Base-by-base conservation (phyloP, 2,888 invertebrate genomes). In the Beris morrisii region DNA sequence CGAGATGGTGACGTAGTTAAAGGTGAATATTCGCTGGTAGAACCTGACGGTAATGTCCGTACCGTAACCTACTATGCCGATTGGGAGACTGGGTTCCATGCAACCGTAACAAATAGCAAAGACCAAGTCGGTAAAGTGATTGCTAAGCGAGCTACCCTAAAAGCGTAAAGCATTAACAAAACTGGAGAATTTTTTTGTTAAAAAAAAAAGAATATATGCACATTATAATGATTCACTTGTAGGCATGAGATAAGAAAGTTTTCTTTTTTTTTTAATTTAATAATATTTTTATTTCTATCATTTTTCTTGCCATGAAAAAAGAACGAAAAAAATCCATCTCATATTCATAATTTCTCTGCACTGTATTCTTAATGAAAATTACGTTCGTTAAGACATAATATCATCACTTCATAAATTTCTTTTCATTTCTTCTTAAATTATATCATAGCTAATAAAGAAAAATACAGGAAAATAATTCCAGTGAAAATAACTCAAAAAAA, bases 81-180 rank as follows among this genome's bases (percentile, higher is more conserved):
- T 78, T 90, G 89, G 89, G 86, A 89, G 79, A 89, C 87, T 73
- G 90, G 90, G 74, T 90, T 90, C 83, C 89, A 89, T 77, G 90
- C 90, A 68, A 83, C 86, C 75, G 88, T 90, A 57, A 85, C 84
- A 78, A 88, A 89, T 79, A 86, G 85, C 81, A 84, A 84, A 78
- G 85, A 86, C 79, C 79, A 80, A 66, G 68, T 71, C 43, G 74
- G 70, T 45, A 80, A 80, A 73, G 72, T 74, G 59, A 73, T 80
- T 71, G 75, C 75, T 67, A 80, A 80, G 72, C 78, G 80, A 30
- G 72, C 73, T 67, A 69, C 74, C 13, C 52, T 50, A 4, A 61
- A 61, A 22, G 61, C 61, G 61, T 61, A 61, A 61, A 52, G 6
- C 15, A 31, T n/a, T 7, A 46, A 48, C 44, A 59, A 48, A 22